Evolutionary conservation across 2,113 vertebrate genomes (phyloP), one percentile per base, ranked within the genome.

Genomic region (Silurus meridionalis): DNA sequence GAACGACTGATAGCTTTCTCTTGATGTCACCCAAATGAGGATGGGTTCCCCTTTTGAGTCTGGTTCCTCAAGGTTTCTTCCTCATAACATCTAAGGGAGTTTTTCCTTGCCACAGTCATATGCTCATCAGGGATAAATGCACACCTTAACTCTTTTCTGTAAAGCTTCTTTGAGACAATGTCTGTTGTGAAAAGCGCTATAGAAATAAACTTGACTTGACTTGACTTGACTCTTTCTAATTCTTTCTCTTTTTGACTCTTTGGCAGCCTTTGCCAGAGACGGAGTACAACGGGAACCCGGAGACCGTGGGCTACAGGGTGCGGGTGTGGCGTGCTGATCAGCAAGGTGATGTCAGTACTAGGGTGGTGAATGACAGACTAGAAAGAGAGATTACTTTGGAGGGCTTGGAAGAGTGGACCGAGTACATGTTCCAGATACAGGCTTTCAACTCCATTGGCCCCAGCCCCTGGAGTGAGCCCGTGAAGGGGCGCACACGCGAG

Each of bases 361-460:
- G 94, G 87, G 92, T 95, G 6, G 14, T 97, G 37, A 88, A 25
- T 0, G 95, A 96, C 91, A 94, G 95, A 0, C 69, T 96, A 91
- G 94, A 95, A 71, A 86, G 92, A 28, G 96, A 98, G 87, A 93
- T 92, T 91, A 96, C 96, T 0, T 4, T 97, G 0, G 97, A 98
- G 87, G 95, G 94, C 8, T 94, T 99, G 88, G 95, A 95, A 87
- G 97, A 97, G 87, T 99, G 97, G 97, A 96, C 96, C 0, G 95
- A 97, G 74, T 99, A 99, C 2, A 95, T 96, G 64, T 92, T 97
- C 74, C 96, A 97, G 93, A 93, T 98, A 89, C 97, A 99, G 88
- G 97, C 96, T 55, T 98, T 96, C 93, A 99, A 99, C 23, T 97
- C 97, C 88, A 97, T 97, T 0, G 98, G 98, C 66, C 93, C 96